Evolutionary conservation across 2,888 invertebrate genomes (phyloP).

Genomic region (Cerceris rybyensis): DNA sequence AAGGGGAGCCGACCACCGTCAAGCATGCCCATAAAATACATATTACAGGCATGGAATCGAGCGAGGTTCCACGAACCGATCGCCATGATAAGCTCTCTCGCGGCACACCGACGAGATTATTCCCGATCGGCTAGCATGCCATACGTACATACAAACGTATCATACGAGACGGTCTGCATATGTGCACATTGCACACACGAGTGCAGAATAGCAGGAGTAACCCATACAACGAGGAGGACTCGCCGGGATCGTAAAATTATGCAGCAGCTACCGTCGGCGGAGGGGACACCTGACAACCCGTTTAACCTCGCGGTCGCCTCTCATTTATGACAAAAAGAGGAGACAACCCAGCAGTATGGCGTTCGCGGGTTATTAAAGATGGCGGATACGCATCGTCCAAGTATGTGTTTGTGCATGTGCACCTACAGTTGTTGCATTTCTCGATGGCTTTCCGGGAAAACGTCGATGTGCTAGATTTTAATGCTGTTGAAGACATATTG

Average conservation of each 20-base stretch:
- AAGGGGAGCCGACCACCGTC: conserved; percentile 4
- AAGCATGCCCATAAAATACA: conserved; percentile 1
- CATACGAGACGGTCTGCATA: conserved; percentile 2
- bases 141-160: conserved; percentile 5
- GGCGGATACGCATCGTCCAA: conserved; percentile 62
- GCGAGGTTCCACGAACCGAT: conserved; percentile 41
- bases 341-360: conserved; percentile 73
- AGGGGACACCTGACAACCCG: conserved; percentile 77
- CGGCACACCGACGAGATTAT: conserved; percentile 29
- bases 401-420: conserved; percentile 11
- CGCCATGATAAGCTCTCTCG: conserved; percentile 30
- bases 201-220: not conserved
- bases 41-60: conserved; percentile 19
- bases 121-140: conserved; percentile 25
- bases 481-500: conserved; percentile 47
- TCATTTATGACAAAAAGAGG: conserved; percentile 77
- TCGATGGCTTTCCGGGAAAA: conserved; percentile 44
- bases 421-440: conserved; percentile 46
- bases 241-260: conserved; percentile 75
- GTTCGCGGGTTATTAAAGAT: conserved; percentile 78
- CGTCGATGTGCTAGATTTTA: conserved; percentile 71
- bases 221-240: conserved; percentile 28
- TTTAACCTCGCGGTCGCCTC: conserved; percentile 75
- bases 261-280: conserved; percentile 67
- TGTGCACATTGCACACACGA: not conserved